Base-by-base conservation (phyloP, 2,888 invertebrate genomes). In the Netelia inedita region DNA sequence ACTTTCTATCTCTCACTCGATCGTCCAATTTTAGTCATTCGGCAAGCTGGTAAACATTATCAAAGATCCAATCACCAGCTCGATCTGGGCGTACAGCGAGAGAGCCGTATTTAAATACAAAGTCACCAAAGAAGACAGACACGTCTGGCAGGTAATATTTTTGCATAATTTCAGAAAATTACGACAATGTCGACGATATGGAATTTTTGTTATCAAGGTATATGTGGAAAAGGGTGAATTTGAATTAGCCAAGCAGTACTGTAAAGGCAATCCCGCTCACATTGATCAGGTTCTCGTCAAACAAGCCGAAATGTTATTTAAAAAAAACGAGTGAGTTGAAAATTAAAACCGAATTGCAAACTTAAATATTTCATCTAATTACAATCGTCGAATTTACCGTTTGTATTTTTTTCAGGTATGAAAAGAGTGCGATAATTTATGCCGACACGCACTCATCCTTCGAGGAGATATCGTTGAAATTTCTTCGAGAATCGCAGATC, bases 381-480 rank as follows among this genome's bases (percentile, higher is more conserved):
- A 74, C 41, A 59, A 57, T 10, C 11, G 50, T 43, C 28, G 35
- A 74, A 53, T n/a, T 57, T 46, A 73, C 6, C 73, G 28, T 59
- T 79, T 61, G 21, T 57, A n/a, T 72, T 73, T 68, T 59, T 75
- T 88, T 23, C 74, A 95, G 95, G 72, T 98, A 96, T 89, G 96
- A 97, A 82, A 95, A 96, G 88, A 98, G 98, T 92, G 99, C 99
- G 0, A 95, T 96, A 89, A 96, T 97, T 87, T 99, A 97, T 93
- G 98, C 99, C 0, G 96, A 98, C 90, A 98, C 99, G 0, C 96
- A 97, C 89, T 97, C 97, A 59, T 97, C 98, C 21, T 99, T 99
- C 92, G 99, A 99, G 94, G 98, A 98, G 89, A 96, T 99, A 53
- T 98, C 98, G 76, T 94, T 99, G 11, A 98, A 98, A 92, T 99